Evolutionary conservation across 2,888 invertebrate species (phyloP).

Genomic region (Caenorhabditis angaria): DNA sequence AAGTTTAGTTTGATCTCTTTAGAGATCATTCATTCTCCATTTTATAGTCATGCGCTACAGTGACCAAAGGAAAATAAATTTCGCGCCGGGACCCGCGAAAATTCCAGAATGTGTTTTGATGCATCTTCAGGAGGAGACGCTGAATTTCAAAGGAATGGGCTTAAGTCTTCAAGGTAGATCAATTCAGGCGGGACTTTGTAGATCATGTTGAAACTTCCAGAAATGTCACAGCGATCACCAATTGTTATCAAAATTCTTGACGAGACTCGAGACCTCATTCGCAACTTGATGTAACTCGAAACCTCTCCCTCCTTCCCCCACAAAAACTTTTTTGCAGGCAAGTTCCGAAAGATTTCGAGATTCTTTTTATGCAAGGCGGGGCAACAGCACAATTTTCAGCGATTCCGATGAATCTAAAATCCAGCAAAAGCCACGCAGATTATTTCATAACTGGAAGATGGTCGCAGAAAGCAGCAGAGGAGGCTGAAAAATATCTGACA

Average conservation of each 20-base stretch:
- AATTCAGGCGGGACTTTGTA: not conserved
- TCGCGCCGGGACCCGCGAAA: slow-evolving; percentile 94
- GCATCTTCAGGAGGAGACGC: slow-evolving; percentile 83
- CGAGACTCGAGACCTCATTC: slow-evolving; percentile 77
- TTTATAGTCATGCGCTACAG: too few relatives aligned
- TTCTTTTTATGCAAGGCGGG: slow-evolving; percentile 92
- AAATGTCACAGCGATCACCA: slow-evolving; percentile 88
- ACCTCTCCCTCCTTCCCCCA: not conserved
- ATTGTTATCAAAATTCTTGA: slow-evolving; percentile 84
- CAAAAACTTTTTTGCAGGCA: slow-evolving; percentile 77
- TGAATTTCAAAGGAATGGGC: slow-evolving; percentile 83
- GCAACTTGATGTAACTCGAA: slow-evolving; percentile 78
- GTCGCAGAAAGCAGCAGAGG: slow-evolving; percentile 94
- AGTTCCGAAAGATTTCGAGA: slow-evolving; percentile 90
- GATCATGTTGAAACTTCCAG: slow-evolving; percentile 67
- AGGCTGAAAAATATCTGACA: slow-evolving; percentile 90
- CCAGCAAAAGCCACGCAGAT: slow-evolving; percentile 72
- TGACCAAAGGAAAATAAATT: slow-evolving; percentile 77
- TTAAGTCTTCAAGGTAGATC: slow-evolving; percentile 80
- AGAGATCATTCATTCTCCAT: too few relatives aligned
- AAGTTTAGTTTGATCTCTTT: too few relatives aligned
- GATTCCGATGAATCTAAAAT: slow-evolving; percentile 84
- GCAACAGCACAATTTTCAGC: slow-evolving; percentile 94
- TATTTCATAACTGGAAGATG: slow-evolving; percentile 81
- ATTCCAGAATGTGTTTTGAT: slow-evolving; percentile 88